Conservation (phyloP, 1,140 invertebrate genomes). For the Vanessa tameamea region DNA sequence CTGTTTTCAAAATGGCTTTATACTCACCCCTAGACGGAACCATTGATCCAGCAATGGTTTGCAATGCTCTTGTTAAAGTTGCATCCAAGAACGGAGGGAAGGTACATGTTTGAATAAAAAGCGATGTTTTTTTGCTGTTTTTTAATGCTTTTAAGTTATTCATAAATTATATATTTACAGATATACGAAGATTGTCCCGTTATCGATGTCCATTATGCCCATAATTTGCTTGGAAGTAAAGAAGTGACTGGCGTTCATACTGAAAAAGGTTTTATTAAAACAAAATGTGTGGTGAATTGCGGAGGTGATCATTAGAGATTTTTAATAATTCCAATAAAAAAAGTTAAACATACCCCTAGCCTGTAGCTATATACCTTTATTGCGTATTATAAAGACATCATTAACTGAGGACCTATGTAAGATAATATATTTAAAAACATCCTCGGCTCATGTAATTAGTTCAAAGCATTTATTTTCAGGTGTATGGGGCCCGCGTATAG, state of each 20-base stretch:
- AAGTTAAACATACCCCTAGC: too few relatives aligned
- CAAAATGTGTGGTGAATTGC: constrained; percentile 88
- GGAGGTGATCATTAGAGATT: constrained; percentile 76
- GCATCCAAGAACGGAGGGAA: constrained; percentile 86
- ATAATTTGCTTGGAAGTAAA: constrained; percentile 84
- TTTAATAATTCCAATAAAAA: too few relatives aligned
- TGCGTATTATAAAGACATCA: too few relatives aligned
- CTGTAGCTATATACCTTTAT: too few relatives aligned
- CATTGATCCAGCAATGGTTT: constrained; percentile 90
- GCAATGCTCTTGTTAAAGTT: constrained; percentile 86
- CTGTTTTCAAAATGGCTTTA: constrained; percentile 87
- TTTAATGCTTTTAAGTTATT: not conserved
- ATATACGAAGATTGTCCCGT: constrained; percentile 89
- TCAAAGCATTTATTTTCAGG: constrained; percentile 68
- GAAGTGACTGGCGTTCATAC: constrained; percentile 89
- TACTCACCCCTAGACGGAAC: constrained; percentile 91
- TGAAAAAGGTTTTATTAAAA: constrained; percentile 85
- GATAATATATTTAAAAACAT: not conserved
- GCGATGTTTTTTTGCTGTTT: too few relatives aligned
- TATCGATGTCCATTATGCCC: constrained; percentile 83
- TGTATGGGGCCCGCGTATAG: constrained; percentile 89
- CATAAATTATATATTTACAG: constrained; percentile 67
- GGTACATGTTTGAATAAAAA: constrained; percentile 71
- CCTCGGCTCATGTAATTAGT: not conserved
- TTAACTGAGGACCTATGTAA: not conserved